phyloP scores from a whole-genome alignment of 2,888 invertebrate species.

The Cylindroiulus punctatus region DNA sequence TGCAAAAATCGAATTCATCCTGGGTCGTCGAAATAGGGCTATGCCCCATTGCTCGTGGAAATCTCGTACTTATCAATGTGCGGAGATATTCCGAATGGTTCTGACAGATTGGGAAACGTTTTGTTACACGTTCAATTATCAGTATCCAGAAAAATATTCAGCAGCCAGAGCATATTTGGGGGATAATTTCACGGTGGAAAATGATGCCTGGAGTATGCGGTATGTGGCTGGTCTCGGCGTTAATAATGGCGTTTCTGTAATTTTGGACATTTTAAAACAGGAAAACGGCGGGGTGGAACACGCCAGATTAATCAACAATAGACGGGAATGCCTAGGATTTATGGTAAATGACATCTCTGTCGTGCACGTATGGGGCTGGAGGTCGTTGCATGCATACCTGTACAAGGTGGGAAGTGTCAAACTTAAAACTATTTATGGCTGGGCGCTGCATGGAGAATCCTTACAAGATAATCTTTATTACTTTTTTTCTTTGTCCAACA shows the following conservation, averaged over 20 bases:
- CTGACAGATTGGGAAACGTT: constrained; percentile 55
- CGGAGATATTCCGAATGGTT: not conserved
- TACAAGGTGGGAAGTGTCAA: not conserved
- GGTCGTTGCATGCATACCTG: too few species aligned
- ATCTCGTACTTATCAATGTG: not conserved
- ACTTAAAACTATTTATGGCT: not conserved
- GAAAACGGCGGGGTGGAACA: constrained; percentile 52
- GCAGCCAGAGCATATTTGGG: constrained; percentile 1
- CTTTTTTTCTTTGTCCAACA: not conserved
- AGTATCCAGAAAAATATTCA: constrained; percentile 35
- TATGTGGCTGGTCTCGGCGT: constrained; percentile 44
- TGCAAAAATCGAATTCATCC: not conserved
- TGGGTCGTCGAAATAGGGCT: constrained; percentile 43
- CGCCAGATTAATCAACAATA: constrained; percentile 17
- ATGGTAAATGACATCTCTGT: constrained; percentile 43
- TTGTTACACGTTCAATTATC: constrained; percentile 54
- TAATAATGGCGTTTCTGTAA: constrained; percentile 52
- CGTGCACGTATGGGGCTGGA: not conserved
- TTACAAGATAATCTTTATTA: not conserved
- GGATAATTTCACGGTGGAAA: not conserved
- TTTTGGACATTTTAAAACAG: constrained; percentile 39
- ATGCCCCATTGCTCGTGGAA: constrained; percentile 52
- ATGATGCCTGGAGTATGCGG: not conserved
- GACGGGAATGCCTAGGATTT: constrained; percentile 49
- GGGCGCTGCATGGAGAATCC: not conserved